phyloP scores from a whole-genome alignment of 2,113 vertebrate species.

The Oceanites oceanicus region DNA sequence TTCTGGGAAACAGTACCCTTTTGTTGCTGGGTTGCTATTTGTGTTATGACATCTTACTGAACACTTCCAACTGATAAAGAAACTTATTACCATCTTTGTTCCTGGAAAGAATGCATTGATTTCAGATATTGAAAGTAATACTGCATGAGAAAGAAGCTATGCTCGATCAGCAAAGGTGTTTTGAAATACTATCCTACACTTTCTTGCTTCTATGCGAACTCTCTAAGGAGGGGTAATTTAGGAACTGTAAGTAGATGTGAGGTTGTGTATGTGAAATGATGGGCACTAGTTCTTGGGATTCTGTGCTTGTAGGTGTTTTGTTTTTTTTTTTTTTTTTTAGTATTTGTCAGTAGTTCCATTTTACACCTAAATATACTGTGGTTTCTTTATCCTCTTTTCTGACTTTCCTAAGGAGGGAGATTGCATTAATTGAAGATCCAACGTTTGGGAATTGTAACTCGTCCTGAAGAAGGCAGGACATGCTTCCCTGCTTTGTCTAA shows the following conservation, averaged over 20 bases:
- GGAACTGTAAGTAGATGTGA: background rate
- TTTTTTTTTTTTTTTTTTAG: background rate
- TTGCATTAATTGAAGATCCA: background rate
- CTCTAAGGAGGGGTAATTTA: background rate
- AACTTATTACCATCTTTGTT: background rate
- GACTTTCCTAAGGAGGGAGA: background rate
- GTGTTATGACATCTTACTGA: background rate
- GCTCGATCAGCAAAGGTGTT: background rate
- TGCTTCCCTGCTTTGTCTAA: background rate
- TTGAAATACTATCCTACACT: background rate
- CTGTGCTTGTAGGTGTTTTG: background rate
- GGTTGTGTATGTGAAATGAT: background rate
- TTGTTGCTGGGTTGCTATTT: background rate
- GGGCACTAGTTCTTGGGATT: background rate
- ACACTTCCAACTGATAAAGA: background rate
- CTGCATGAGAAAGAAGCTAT: background rate
- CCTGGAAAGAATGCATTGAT: background rate
- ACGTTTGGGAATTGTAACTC: background rate
- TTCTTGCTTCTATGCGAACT: rapidly evolving
- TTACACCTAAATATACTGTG: background rate
- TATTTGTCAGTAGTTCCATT: background rate
- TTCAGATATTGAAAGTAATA: background rate
- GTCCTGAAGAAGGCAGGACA: background rate
- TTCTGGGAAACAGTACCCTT: background rate
- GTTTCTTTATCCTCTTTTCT: background rate